A percentile compares a stretch with the other conserved stretches of the same genome.
Conservation (phyloP, 1,140 invertebrate species). For the Plutomurus gul region DNA sequence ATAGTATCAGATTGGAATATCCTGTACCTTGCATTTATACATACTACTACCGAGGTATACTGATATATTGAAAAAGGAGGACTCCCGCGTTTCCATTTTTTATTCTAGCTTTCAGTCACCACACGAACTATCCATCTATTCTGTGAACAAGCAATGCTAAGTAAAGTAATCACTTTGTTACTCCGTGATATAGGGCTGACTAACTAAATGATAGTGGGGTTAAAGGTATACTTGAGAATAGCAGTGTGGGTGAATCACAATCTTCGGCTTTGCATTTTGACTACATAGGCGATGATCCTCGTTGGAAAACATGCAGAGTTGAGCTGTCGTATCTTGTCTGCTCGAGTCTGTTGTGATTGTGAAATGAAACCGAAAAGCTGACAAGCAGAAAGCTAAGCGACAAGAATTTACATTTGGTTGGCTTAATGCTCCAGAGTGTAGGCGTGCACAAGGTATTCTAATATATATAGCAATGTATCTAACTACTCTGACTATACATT, state of each 20-base stretch:
- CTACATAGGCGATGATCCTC: neutral
- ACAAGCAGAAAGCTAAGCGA: constrained; percentile 19
- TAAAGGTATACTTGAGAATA: too few relatives aligned
- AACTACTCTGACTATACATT: too few relatives aligned
- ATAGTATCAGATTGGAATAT: too few relatives aligned
- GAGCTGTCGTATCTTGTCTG: constrained; percentile 21
- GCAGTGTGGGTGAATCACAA: neutral
- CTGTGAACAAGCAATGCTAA: neutral
- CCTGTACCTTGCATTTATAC: too few relatives aligned
- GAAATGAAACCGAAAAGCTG: constrained; percentile 26
- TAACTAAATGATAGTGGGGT: too few relatives aligned
- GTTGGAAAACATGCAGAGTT: neutral
- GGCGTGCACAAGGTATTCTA: neutral
- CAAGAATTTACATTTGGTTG: constrained; percentile 12
- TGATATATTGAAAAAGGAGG: too few relatives aligned
- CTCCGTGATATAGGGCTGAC: too few relatives aligned
- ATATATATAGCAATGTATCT: neutral
- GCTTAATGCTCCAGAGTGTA: neutral
- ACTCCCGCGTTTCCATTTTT: neutral
- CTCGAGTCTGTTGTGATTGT: neutral
- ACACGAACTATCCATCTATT: too few relatives aligned
- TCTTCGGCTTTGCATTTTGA: neutral
- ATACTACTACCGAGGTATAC: too few relatives aligned
- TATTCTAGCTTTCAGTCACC: constrained; percentile 9
- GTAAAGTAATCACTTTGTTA: neutral